Evolutionary conservation across 2,888 invertebrate genomes (phyloP).

Genomic region (Octodonta nipae): DNA sequence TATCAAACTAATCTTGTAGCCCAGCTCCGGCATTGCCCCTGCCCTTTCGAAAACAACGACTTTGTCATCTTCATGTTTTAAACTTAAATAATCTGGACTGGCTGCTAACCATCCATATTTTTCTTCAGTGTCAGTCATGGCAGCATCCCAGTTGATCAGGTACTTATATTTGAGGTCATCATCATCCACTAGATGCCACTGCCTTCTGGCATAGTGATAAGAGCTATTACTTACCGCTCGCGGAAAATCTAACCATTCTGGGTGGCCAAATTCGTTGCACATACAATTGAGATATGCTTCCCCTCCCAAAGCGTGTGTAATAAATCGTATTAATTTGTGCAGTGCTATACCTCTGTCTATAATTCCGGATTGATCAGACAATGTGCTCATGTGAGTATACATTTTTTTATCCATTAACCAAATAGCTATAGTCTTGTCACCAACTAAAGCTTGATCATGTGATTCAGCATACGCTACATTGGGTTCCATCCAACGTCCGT

Average conservation of each 20-base stretch:
- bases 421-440: conserved; percentile 97
- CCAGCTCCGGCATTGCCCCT: conserved; percentile 91
- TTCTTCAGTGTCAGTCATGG: conserved; percentile 78
- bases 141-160: conserved; percentile 83
- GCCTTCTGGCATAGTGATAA: conserved; percentile 94
- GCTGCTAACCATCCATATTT: conserved; percentile 61
- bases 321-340: conserved; percentile 90
- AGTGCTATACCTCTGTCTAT: conserved; percentile 89
- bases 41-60: conserved; percentile 52
- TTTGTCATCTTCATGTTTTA: conserved; percentile 93
- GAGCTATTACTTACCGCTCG: conserved; percentile 89
- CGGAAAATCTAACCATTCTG: conserved; percentile 99
- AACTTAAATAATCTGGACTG: conserved; percentile 63
- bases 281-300: conserved; percentile 99
- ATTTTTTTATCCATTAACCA: conserved; percentile 99
- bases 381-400: conserved; percentile 87
- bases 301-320: conserved; percentile 84
- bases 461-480: conserved; percentile 97
- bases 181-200: conserved; percentile 91
- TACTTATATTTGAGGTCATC: conserved; percentile 77
- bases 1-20: conserved; percentile 98
- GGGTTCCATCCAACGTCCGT: conserved; percentile 89
- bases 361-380: conserved; percentile 53
- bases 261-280: conserved; percentile 97
- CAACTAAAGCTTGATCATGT: conserved; percentile 95